Evolutionary conservation across 1,140 invertebrate genomes (phyloP), one percentile per base, ranked within the genome.

Genomic region (Diorhabda elongata): DNA sequence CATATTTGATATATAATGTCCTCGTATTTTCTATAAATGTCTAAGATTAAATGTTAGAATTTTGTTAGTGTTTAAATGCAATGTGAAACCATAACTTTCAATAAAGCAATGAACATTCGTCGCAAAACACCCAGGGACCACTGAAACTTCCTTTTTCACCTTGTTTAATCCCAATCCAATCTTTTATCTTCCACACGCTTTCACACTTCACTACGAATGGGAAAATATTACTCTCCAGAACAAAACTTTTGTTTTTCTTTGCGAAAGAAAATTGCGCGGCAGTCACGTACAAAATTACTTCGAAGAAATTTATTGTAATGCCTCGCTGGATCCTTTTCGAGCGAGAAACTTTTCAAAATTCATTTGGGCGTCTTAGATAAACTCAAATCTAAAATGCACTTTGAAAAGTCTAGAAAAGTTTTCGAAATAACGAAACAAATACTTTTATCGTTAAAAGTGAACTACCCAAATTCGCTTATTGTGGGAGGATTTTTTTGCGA

Each of bases 121-220:
- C 63, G 70, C 47, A 65, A 65, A 73, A 76, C 66, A 67, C 66
- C 73, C n/a, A 42, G 73, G 73, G 75, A 76, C 63, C 62, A 70
- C 56, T 76, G 45, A 44, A 47, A 64, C 57, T 57, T 69, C 60
- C 69, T 67, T 67, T 67, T 64, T 61, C 75, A 75, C 75, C 71
- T 79, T 76, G 69, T 76, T 78, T 78, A 79, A 80, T 80, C 79
- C 78, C 78, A 78, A 77, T 77, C 77, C 78, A 80, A 80, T 80
- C 78, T 79, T 79, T 80, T 80, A 79, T 76, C 75, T 75, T 68
- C 72, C 77, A 78, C 78, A 80, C 76, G 77, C 71, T 80, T 79
- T 78, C 78, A 78, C 79, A 79, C 77, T 79, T 76, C 75, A 70
- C 70, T 66, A 69, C 57, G 71, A 69, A 78, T 75, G 75, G 75